Evolutionary conservation across 2,797 vertebrate species (phyloP).

Genomic region (Leuciscus waleckii): DNA sequence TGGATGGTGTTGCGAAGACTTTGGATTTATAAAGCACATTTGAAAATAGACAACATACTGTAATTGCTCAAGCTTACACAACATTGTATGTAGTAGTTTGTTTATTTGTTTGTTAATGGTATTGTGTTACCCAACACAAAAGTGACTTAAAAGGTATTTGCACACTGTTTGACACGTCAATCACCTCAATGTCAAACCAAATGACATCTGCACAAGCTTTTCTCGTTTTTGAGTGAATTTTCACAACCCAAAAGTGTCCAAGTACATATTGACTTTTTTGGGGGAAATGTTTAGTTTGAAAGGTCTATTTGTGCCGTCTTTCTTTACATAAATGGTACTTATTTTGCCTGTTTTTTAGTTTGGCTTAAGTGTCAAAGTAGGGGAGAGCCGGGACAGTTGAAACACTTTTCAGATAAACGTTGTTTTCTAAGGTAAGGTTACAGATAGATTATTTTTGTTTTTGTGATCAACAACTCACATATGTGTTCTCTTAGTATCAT

Average conservation of each 20-base stretch:
- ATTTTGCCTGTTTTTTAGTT: not conserved
- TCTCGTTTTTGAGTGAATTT: not conserved
- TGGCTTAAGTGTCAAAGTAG: not conserved
- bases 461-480: too few relatives aligned
- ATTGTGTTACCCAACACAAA: not conserved
- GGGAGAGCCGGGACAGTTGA: too few relatives aligned
- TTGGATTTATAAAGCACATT: not conserved
- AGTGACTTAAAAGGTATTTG: not conserved
- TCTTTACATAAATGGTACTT: not conserved
- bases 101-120: not conserved
- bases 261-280: not conserved
- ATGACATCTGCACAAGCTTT: not conserved
- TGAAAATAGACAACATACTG: not conserved
- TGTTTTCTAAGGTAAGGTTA: too few relatives aligned
- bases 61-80: not conserved
- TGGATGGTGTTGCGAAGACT: not conserved
- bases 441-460: too few relatives aligned
- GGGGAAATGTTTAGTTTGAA: not conserved
- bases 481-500: too few relatives aligned
- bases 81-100: not conserved
- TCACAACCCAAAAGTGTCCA: not conserved
- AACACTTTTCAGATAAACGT: too few relatives aligned
- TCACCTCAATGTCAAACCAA: not conserved
- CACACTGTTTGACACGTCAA: not conserved
- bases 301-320: not conserved